Base-by-base conservation (phyloP, 2,113 vertebrate species). In the Dromas ardeola region DNA sequence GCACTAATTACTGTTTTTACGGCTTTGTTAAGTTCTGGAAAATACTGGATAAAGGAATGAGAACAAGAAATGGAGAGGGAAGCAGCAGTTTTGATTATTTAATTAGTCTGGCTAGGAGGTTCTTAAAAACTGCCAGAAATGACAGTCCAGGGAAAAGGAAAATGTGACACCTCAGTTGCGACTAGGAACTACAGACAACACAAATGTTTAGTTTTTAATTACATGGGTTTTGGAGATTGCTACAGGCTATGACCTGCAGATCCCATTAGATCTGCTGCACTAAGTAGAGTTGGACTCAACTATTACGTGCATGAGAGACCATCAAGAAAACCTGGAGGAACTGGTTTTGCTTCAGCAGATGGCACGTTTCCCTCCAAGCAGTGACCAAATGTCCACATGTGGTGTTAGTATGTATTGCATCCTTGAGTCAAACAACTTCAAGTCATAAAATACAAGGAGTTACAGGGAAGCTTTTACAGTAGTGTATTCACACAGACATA, bases 1-100 rank as follows among this genome's bases (percentile, higher is more conserved):
- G 63, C 67, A 30, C 70, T 97, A 95, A 95, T 97, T 86, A 32
- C 76, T 93, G 79, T 82, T 96, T 81, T 81, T 85, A 91, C 52
- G 70, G 86, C 38, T 82, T 96, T 96, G 56, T 42, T 58, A 84
- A 73, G 32, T 90, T 91, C 88, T 63, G 62, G 34, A 66, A 77
- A 94, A 50, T 15, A 52, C 7, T 16, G 29, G 13, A 7, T 72
- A 58, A 93, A 95, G 45, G 42, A 79, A 90, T 26, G 56, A 78
- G 55, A 49, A 81, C 21, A 81, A 59, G 70, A 71, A 34, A 65
- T 4, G 13, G 34, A 80, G 23, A 91, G 21, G 8, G 45, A 90
- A 84, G 73, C 40, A 72, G 50, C 15, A 80, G 42, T 80, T 94
- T 49, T 49, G 43, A 83, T 85, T 58, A 74, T 70, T 73, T 94